Evolutionary conservation across 2,797 vertebrate species (phyloP).

Genomic region (Chlorospingus semifuscus): DNA sequence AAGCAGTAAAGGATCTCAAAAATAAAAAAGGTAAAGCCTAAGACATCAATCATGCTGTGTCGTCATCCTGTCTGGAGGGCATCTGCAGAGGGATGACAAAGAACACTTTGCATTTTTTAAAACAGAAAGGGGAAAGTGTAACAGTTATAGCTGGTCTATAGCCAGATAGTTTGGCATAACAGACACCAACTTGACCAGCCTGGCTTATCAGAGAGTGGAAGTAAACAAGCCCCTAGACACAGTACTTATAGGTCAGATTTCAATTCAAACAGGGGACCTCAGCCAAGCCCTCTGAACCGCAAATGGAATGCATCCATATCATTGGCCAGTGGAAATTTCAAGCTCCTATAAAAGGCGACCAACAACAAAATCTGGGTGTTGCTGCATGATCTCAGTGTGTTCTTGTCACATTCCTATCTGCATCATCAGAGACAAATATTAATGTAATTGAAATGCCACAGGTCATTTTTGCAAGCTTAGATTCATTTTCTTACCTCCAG

Average conservation of each 20-base stretch:
- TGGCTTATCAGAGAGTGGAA: neutral
- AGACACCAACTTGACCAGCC: neutral
- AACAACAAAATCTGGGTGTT: neutral
- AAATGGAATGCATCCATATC: neutral
- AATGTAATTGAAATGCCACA: neutral
- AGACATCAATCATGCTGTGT: neutral
- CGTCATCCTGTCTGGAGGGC: neutral
- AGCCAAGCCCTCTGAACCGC: neutral
- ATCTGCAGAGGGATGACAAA: neutral
- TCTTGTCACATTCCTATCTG: neutral
- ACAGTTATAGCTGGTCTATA: neutral
- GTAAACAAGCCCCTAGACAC: neutral
- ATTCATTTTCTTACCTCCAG: neutral
- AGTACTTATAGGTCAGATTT: neutral
- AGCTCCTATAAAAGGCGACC: neutral
- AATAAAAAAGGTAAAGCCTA: neutral
- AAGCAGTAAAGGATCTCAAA: neutral
- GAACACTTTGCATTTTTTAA: neutral
- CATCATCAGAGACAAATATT: neutral
- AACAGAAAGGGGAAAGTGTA: neutral
- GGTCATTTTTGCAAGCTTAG: neutral
- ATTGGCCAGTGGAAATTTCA: neutral
- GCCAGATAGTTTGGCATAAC: neutral
- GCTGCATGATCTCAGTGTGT: neutral
- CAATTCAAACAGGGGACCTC: neutral